Percentiles rank a stretch among this genome's conserved stretches.
Conservation (phyloP, 2,797 vertebrate genomes). For the Pangasius sanitwongsei region DNA sequence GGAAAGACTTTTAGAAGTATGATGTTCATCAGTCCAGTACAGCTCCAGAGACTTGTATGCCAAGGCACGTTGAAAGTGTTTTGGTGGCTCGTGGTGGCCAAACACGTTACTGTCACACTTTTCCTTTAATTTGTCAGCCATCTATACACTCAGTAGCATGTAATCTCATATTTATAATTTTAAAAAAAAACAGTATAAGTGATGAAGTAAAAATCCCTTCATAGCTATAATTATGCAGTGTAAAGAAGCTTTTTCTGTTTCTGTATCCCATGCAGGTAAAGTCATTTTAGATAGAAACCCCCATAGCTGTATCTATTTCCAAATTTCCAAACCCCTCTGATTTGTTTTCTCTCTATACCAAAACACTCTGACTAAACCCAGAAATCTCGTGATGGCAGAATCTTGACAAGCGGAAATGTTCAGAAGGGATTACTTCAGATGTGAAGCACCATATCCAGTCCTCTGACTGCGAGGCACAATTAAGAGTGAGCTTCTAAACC, state of each 20-base stretch:
- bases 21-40: neutral
- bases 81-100: neutral
- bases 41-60: neutral
- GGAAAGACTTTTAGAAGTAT: neutral
- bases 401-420: slow-evolving; percentile 50
- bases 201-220: neutral
- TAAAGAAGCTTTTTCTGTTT: neutral
- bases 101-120: neutral
- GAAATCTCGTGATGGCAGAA: neutral
- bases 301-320: neutral
- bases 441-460: slow-evolving; percentile 52
- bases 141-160: neutral
- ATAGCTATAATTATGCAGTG: neutral
- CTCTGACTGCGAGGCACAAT: slow-evolving; percentile 61
- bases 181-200: neutral
- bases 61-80: neutral
- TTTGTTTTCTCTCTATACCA: neutral
- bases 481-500: slow-evolving; percentile 58
- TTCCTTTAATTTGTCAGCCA: neutral
- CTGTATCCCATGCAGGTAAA: neutral
- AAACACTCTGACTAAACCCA: slow-evolving; percentile 10
- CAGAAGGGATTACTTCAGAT: slow-evolving; percentile 59
- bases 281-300: neutral
- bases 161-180: neutral
- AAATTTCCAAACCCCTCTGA: neutral